These are phyloP conservation scores for Casuarius casuarius DNA, from an alignment of 2,113 vertebrate species.

Conservation along the genomic window DNA sequence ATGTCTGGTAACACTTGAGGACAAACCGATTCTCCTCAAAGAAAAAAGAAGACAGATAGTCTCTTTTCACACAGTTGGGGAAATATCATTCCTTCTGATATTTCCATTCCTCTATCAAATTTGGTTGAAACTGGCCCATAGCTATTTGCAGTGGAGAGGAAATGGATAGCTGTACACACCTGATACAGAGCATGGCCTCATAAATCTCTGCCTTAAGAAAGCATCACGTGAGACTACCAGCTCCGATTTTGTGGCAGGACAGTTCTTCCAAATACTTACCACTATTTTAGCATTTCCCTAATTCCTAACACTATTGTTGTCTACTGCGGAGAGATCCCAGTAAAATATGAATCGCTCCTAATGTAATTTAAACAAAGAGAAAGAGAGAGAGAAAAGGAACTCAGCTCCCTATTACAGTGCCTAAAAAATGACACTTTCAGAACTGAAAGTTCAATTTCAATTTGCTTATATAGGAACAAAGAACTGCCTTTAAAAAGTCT, in stretches of 20 bases:
- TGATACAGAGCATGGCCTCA: not conserved
- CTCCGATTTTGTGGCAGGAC: not conserved
- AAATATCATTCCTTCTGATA: not conserved
- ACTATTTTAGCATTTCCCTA: not conserved
- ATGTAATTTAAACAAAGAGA: not conserved
- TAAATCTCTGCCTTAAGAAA: not conserved
- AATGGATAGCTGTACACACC: not conserved
- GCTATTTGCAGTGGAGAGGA: not conserved
- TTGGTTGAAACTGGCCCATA: not conserved
- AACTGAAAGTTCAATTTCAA: not conserved
- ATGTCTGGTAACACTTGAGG: not conserved
- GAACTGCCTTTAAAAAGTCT: constrained; percentile 8
- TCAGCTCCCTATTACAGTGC: not conserved
- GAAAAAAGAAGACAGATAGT: not conserved
- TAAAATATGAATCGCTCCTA: not conserved
- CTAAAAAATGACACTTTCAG: constrained; percentile 32
- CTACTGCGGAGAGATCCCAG: not conserved
- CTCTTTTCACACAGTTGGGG: not conserved
- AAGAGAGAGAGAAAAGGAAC: not conserved
- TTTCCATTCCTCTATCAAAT: not conserved
- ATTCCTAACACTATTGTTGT: not conserved
- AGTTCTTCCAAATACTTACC: not conserved
- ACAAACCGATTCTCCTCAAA: not conserved
- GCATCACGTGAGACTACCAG: not conserved
- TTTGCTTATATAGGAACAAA: not conserved